Conservation (phyloP, 35 echinoderm and acorn worm species). For the Holothuria glaberrima region DNA sequence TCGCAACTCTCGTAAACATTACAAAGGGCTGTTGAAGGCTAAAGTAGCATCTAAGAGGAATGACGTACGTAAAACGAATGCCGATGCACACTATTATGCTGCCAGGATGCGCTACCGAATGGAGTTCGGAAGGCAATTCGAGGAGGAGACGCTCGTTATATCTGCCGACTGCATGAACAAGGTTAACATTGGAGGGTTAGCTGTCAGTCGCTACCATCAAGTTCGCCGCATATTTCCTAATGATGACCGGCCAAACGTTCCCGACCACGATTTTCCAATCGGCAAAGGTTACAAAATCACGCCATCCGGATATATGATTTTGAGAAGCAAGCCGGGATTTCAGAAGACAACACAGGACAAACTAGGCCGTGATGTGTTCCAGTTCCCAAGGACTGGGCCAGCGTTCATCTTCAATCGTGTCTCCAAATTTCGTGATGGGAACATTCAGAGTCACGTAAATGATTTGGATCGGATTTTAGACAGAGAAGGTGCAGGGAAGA, state of each 20-base stretch:
- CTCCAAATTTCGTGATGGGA: background rate
- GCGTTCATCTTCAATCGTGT: constrained; percentile 26
- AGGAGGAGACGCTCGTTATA: background rate
- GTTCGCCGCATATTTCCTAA: background rate
- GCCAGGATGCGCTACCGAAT: constrained; percentile 26
- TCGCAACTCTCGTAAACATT: background rate
- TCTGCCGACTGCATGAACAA: constrained; percentile 56
- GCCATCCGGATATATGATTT: constrained; percentile 24
- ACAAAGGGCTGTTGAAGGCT: constrained; percentile 16
- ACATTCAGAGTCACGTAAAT: constrained; percentile 38
- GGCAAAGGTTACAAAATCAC: constrained; percentile 20
- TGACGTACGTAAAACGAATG: background rate
- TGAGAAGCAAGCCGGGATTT: constrained; percentile 11
- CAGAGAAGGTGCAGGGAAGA: constrained; percentile 10
- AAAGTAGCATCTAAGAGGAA: constrained; percentile 35
- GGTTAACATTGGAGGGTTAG: constrained; percentile 38
- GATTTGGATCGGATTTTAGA: background rate
- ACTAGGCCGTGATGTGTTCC: background rate
- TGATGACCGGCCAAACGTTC: constrained; percentile 20
- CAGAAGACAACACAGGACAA: constrained; percentile 33
- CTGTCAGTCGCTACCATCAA: constrained; percentile 57
- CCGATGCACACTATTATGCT: constrained; percentile 1
- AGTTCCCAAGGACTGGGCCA: constrained; percentile 26
- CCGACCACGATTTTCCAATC: constrained; percentile 47
- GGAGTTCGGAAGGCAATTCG: constrained; percentile 28